Evolutionary conservation across 1,140 invertebrate genomes (phyloP).

Genomic region (Plodia interpunctella): DNA sequence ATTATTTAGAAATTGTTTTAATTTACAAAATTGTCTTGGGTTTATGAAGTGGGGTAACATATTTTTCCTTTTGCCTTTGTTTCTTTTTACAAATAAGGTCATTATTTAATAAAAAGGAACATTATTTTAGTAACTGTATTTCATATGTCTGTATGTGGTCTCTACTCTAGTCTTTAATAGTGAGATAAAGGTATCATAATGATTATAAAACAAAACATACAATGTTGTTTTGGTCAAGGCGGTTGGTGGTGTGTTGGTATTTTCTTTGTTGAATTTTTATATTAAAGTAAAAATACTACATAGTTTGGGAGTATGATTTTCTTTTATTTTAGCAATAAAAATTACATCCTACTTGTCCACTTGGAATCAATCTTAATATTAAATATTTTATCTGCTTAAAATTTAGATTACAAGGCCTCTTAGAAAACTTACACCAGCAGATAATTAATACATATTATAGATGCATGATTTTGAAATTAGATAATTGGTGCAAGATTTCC

Average conservation of each 20-base stretch:
- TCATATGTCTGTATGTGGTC: too few species aligned
- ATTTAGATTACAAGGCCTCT: conserved; percentile 56
- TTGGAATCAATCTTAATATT: conserved; percentile 52
- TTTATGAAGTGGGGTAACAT: too few species aligned
- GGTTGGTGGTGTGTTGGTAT: too few species aligned
- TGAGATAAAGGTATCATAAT: too few species aligned
- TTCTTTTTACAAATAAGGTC: too few species aligned
- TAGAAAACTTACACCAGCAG: conserved; percentile 35
- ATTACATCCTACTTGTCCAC: conserved; percentile 54
- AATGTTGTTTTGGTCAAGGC: too few species aligned
- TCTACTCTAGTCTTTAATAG: too few species aligned
- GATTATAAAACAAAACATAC: too few species aligned
- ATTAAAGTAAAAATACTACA: background rate
- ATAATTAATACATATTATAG: conserved; percentile 17
- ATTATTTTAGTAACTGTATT: too few species aligned
- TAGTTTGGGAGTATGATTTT: conserved; percentile 27
- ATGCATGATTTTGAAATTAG: conserved; percentile 13
- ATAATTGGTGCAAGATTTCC: conserved; percentile 9
- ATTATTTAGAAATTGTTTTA: background rate
- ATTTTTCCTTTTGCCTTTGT: too few species aligned
- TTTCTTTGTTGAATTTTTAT: background rate
- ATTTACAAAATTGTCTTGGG: background rate
- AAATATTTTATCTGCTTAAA: conserved; percentile 66
- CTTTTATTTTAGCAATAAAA: conserved; percentile 66
- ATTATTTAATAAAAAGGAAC: too few species aligned